These are phyloP conservation scores for Zophobas atratus DNA, from an alignment of 1,140 invertebrate species.

Conservation along the genomic window DNA sequence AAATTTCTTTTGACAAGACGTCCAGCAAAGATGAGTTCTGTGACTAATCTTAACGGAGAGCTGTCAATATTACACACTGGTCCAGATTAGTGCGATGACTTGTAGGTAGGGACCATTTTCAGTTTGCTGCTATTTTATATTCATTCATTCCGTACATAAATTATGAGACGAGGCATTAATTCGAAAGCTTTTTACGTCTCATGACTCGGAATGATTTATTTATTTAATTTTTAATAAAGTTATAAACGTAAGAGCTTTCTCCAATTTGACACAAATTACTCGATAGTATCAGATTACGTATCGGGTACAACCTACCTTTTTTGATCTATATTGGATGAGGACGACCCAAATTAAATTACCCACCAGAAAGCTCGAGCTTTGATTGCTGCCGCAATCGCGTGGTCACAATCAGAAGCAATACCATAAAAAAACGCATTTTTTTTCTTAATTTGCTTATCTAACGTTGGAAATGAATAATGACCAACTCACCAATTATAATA, in stretches of 20 bases:
- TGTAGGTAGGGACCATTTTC: slow-evolving; percentile 7
- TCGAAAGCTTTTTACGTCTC: slow-evolving; percentile 28
- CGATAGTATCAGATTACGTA: slow-evolving; percentile 24
- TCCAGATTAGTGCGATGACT: slow-evolving; percentile 35
- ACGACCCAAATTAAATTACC: slow-evolving; percentile 38
- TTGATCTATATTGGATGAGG: slow-evolving; percentile 40
- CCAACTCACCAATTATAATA: slow-evolving; percentile 12
- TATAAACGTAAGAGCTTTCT: slow-evolving; percentile 39
- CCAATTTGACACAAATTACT: slow-evolving; percentile 41
- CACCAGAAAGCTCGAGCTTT: slow-evolving; percentile 35
- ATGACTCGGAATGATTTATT: slow-evolving; percentile 41
- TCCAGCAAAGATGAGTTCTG: slow-evolving; percentile 40
- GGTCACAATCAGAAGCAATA: slow-evolving; percentile 20
- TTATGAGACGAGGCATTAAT: slow-evolving; percentile 26
- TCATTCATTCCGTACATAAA: slow-evolving; percentile 39
- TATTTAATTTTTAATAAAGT: slow-evolving; percentile 39
- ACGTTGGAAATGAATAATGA: slow-evolving; percentile 23
- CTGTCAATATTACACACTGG: slow-evolving; percentile 49
- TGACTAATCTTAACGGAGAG: slow-evolving; percentile 48
- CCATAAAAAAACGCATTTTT: slow-evolving; percentile 28
- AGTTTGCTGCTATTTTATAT: slow-evolving; percentile 27
- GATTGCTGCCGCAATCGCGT: slow-evolving; percentile 26
- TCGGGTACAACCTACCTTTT: slow-evolving; percentile 25
- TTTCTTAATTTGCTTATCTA: slow-evolving; percentile 24
- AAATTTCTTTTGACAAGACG: slow-evolving; percentile 54